Base-by-base conservation (phyloP, 2,113 vertebrate species). In the Maccullochella peelii region DNA sequence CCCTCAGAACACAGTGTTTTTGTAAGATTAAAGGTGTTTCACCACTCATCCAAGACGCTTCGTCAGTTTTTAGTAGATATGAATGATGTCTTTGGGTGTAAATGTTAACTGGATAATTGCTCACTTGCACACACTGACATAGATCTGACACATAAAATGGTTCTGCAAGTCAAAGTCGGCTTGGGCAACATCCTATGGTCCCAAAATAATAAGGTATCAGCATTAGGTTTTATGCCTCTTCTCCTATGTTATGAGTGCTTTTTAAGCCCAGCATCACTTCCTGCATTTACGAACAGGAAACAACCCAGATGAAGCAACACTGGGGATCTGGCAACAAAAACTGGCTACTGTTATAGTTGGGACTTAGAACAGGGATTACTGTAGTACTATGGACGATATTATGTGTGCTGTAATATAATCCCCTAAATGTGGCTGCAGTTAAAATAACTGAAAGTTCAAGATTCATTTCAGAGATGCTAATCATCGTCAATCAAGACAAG, bases 351-450 rank as follows among this genome's bases (percentile, higher is more conserved):
- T 44, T 70, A 76, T 38, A 63, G 73, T 20, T 9, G n/a, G 12
- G 20, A 20, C 36, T n/a, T 21, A 61, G 30, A 52, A 8, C 6
- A 50, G 27, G 27, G 30, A 58, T 55, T 63, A 72, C n/a, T 61
- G 79, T 52, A 27, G 40, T 30, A 30, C 63, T 57, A 25, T 33
- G n/a, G n/a, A 25, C 4, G 15, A 33, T 27, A 66, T 59, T 47
- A 68, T 44, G 8, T 52, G 12, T 8, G 20, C 33, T 68, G 82
- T 44, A 73, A 79, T 33, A 20, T 6, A 61, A 79, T 54, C 69
- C 5, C 4, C 68, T 73, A 44, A 79, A 69, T 82, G 62, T 33
- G 30, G 27, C 21, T 20, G 20, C 55, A 21, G n/a, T 61, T 40
- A 21, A 38, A 70, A 33, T 82, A 20, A 66, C 33, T 27, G 23